Percentiles rank a stretch among this genome's conserved stretches.
Conservation (phyloP, 2,888 invertebrate genomes). For the Platerodrilus igneus region DNA sequence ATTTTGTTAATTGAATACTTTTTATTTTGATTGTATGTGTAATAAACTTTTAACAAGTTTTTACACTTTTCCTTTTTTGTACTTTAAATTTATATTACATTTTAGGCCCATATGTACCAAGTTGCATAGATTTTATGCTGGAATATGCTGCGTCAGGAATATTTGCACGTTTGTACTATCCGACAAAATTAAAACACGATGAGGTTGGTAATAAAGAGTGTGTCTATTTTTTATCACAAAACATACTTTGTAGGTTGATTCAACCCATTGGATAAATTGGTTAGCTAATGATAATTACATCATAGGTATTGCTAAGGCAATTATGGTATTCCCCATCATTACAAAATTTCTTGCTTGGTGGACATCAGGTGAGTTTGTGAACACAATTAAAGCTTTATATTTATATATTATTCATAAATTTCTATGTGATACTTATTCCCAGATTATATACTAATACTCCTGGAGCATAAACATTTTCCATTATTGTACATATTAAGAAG, state of each 20-base stretch:
- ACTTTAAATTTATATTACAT: constrained; percentile 15
- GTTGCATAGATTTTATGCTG: constrained; percentile 56
- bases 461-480: no score
- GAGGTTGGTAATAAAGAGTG: constrained; percentile 25
- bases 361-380: constrained; percentile 40
- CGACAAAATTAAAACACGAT: constrained; percentile 47
- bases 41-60: no score
- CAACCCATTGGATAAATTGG: constrained; percentile 54
- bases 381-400: no score
- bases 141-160: constrained; percentile 51
- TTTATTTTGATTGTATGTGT: no score
- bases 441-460: no score
- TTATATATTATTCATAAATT: no score
- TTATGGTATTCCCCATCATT: constrained; percentile 43
- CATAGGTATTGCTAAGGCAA: constrained; percentile 49
- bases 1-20: no score
- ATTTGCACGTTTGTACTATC: constrained; percentile 57
- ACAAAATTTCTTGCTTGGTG: constrained; percentile 41
- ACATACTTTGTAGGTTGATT: constrained; percentile 43
- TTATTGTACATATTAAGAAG: no score
- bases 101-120: constrained; percentile 53
- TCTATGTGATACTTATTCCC: no score
- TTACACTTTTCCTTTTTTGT: no score
- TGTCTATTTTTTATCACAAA: neutral
- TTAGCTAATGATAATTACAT: constrained; percentile 53